Evolutionary conservation across 2,888 invertebrate genomes (phyloP).

Genomic region (Brachynemurus nebulosus): DNA sequence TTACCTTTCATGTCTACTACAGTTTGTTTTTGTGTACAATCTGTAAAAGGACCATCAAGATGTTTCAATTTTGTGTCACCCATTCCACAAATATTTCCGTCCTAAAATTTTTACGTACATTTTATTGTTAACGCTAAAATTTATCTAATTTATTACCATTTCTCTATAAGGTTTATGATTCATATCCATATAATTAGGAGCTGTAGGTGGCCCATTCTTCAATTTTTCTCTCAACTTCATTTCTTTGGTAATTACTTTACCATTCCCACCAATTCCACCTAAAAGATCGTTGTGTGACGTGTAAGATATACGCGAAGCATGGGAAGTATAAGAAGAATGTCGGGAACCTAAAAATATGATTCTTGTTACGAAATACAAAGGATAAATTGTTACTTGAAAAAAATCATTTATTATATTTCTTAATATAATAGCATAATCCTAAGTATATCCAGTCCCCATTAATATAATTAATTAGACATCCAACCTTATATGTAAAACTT

Average conservation of each 20-base stretch:
- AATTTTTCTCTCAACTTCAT: conserved; percentile 65
- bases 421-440: background rate
- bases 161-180: conserved; percentile 51
- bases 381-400: too few relatives aligned
- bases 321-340: conserved; percentile 91
- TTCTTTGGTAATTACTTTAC: conserved; percentile 67
- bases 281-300: conserved; percentile 87
- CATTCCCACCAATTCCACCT: conserved; percentile 47
- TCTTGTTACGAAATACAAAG: too few relatives aligned
- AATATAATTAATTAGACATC: background rate
- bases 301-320: conserved; percentile 84
- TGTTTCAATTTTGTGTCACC: conserved; percentile 73
- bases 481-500: conserved; percentile 17
- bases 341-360: conserved; percentile 73
- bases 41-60: conserved; percentile 85
- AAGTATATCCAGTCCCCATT: background rate
- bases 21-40: conserved; percentile 71
- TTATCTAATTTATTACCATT: conserved; percentile 44
- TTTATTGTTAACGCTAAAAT: conserved; percentile 28
- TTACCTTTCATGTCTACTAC: conserved; percentile 77
- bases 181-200: conserved; percentile 43
- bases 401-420: background rate
- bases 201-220: conserved; percentile 46
- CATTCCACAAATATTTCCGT: conserved; percentile 62
- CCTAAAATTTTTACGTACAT: too few relatives aligned